Evolutionary conservation across 2,797 vertebrate species (phyloP).

Genomic region (Champsocephalus esox): DNA sequence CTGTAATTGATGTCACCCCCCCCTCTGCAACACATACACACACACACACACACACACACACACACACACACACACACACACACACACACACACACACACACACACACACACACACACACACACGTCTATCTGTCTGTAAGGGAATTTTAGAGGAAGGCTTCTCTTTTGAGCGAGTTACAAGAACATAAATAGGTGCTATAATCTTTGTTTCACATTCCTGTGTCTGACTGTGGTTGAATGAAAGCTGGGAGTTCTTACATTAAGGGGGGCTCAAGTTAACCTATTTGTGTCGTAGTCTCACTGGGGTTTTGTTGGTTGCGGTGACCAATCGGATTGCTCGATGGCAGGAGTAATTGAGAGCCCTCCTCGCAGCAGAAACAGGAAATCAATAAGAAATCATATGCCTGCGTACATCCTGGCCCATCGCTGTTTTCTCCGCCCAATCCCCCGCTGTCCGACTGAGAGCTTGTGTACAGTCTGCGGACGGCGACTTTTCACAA

Average conservation of each 20-base stretch:
- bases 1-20: conserved; percentile 71
- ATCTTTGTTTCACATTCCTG: conserved; percentile 17
- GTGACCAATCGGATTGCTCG: conserved; percentile 52
- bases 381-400: conserved; percentile 84
- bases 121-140: conserved; percentile 15
- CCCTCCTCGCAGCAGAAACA: conserved; percentile 67
- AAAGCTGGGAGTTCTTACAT: conserved; percentile 29
- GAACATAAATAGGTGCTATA: conserved; percentile 24
- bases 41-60: neutral
- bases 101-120: conserved; percentile 22
- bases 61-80: too few species aligned
- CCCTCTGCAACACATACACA: conserved; percentile 2
- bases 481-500: conserved; percentile 55
- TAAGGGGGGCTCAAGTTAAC: conserved; percentile 22
- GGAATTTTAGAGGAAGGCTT: conserved; percentile 21
- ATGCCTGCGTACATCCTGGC: conserved; percentile 68
- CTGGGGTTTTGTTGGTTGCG: conserved; percentile 53
- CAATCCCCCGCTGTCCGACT: conserved; percentile 30
- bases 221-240: conserved; percentile 42
- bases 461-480: conserved; percentile 52
- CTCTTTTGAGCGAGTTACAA: conserved; percentile 21
- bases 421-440: conserved; percentile 25
- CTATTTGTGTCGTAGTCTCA: conserved; percentile 48
- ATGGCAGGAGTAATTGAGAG: conserved; percentile 75
- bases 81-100: conserved; percentile 11